phyloP scores from a whole-genome alignment of 1,140 invertebrate species.

The Heliconius hewitsoni region DNA sequence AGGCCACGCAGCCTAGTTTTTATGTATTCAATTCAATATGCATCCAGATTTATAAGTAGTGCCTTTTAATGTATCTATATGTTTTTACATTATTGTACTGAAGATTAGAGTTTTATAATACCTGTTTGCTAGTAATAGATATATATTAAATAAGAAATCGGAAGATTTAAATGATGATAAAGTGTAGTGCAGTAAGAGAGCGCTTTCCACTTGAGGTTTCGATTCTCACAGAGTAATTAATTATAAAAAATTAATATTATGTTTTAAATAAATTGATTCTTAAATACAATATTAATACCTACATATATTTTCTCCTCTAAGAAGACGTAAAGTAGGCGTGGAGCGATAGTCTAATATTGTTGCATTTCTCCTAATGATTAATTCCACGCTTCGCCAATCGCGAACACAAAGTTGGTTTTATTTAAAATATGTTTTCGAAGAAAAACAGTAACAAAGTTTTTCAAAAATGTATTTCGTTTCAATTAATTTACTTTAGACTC shows the following conservation, averaged over 20 bases:
- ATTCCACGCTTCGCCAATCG: constrained; percentile 47
- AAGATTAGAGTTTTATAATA: too few species aligned
- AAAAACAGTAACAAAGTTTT: neutral
- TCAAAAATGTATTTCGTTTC: neutral
- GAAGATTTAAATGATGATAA: too few species aligned
- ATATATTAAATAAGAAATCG: too few species aligned
- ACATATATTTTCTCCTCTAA: constrained; percentile 1
- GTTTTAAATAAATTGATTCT: too few species aligned
- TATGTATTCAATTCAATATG: neutral
- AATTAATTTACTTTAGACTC: neutral
- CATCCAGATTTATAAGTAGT: neutral
- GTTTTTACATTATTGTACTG: too few species aligned
- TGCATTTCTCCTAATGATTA: constrained; percentile 37
- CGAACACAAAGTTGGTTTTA: constrained; percentile 1
- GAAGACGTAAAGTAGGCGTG: constrained; percentile 34
- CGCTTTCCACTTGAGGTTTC: too few species aligned
- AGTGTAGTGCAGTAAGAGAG: too few species aligned
- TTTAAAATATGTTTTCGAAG: neutral
- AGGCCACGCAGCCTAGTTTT: neutral
- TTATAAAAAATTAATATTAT: too few species aligned
- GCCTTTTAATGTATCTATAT: neutral
- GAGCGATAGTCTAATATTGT: constrained; percentile 36
- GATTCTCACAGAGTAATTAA: too few species aligned
- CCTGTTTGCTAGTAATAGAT: too few species aligned
- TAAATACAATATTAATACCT: neutral